These are phyloP conservation scores for Aphelocoma coerulescens DNA, from an alignment of 2,113 vertebrate species.

Conservation along the genomic window DNA sequence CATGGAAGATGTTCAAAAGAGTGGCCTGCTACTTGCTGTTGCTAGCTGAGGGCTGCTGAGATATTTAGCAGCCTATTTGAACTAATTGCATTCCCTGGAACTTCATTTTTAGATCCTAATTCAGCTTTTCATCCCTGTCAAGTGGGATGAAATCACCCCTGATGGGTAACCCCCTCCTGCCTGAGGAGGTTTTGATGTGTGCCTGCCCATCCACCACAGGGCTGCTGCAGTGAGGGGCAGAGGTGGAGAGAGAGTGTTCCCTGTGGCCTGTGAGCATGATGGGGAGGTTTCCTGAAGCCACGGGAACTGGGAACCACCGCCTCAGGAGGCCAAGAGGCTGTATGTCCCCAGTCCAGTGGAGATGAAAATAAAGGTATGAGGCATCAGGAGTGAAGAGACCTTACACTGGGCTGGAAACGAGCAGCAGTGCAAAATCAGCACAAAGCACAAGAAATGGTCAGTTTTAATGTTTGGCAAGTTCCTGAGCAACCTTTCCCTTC, in stretches of 20 bases:
- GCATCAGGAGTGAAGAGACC: background rate
- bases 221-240: fast-evolving
- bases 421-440: background rate
- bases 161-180: background rate
- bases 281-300: background rate
- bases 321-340: background rate
- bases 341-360: background rate
- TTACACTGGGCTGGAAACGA: background rate
- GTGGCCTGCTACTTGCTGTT: background rate
- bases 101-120: background rate
- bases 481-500: background rate
- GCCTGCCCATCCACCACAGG: background rate
- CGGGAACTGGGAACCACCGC: background rate
- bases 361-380: background rate
- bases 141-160: background rate
- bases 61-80: background rate
- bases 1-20: background rate
- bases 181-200: background rate
- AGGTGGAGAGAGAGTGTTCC: background rate
- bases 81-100: background rate
- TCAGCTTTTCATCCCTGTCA: background rate
- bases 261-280: background rate
- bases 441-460: background rate
- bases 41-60: background rate
- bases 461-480: background rate